Conservation (phyloP, 2,113 vertebrate species). For the Oenanthe melanoleuca region DNA sequence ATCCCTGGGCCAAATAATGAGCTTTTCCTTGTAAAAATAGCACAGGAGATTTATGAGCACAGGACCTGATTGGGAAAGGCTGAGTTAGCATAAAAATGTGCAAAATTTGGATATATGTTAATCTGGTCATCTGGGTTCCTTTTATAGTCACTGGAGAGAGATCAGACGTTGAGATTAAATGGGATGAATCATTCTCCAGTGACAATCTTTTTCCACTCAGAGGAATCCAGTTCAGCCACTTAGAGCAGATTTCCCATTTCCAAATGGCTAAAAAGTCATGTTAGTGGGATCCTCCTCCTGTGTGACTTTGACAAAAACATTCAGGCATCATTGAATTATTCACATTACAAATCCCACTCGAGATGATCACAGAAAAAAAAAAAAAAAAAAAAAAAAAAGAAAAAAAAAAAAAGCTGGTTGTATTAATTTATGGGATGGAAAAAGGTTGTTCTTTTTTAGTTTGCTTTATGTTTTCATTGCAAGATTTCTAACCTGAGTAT, state of each 20-base stretch:
- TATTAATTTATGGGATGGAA: not conserved
- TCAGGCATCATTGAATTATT: not conserved
- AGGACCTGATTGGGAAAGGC: not conserved
- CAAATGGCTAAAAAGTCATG: not conserved
- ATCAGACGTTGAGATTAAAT: constrained; percentile 12
- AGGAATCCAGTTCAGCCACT: not conserved
- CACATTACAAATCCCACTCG: not conserved
- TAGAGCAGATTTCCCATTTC: not conserved
- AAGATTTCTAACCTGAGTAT: not conserved
- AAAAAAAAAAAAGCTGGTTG: not conserved
- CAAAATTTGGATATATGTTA: constrained; percentile 25
- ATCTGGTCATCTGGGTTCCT: constrained; percentile 55
- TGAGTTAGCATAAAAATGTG: constrained; percentile 20
- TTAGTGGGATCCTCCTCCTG: not conserved
- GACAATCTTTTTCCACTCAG: constrained; percentile 49
- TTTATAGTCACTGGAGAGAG: constrained; percentile 55
- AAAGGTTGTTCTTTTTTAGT: not conserved
- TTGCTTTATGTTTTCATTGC: not conserved
- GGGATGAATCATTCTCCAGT: constrained; percentile 39
- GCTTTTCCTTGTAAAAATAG: not conserved
- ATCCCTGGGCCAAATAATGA: not conserved
- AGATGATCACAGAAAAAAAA: too few species aligned
- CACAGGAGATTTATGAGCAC: not conserved
- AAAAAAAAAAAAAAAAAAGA: too few species aligned
- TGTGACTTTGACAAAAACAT: not conserved